These are phyloP conservation scores for Poeciliopsis infans DNA, from an alignment of 2,797 vertebrate species.

Conservation along the genomic window DNA sequence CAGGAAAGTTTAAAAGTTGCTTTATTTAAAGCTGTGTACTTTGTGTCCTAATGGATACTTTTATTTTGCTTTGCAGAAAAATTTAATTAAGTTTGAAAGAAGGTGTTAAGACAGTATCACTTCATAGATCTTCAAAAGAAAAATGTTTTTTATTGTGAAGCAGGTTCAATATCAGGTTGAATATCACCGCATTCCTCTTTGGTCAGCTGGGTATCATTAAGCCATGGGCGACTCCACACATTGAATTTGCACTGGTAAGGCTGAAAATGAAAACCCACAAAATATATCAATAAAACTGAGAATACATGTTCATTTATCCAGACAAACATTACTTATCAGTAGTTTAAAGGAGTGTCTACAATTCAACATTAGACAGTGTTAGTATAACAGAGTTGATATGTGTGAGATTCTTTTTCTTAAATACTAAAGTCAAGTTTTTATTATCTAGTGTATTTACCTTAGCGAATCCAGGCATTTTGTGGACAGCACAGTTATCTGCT, in stretches of 20 bases:
- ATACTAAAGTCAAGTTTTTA: background rate
- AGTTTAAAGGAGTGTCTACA: background rate
- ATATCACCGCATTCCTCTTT: background rate
- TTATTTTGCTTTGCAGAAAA: background rate
- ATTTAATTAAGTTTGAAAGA: background rate
- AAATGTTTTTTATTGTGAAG: background rate
- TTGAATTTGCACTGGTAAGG: background rate
- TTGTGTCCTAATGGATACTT: background rate
- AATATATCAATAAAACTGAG: background rate
- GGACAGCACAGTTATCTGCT: background rate
- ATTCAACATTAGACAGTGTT: background rate
- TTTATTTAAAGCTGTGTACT: background rate
- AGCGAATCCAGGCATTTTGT: background rate
- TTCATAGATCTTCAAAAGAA: background rate
- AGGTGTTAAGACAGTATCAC: background rate
- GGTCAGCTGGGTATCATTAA: background rate
- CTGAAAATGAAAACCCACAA: background rate
- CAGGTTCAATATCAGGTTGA: background rate
- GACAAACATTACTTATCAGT: background rate
- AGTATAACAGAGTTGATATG: background rate
- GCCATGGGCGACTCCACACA: constrained; percentile 3
- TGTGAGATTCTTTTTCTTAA: background rate
- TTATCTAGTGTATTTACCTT: background rate
- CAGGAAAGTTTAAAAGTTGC: background rate
- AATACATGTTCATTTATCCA: background rate